Percentiles rank a stretch among this genome's conserved stretches.
Conservation (phyloP, 2,888 invertebrate species). For the Tupiocoris notatus region DNA sequence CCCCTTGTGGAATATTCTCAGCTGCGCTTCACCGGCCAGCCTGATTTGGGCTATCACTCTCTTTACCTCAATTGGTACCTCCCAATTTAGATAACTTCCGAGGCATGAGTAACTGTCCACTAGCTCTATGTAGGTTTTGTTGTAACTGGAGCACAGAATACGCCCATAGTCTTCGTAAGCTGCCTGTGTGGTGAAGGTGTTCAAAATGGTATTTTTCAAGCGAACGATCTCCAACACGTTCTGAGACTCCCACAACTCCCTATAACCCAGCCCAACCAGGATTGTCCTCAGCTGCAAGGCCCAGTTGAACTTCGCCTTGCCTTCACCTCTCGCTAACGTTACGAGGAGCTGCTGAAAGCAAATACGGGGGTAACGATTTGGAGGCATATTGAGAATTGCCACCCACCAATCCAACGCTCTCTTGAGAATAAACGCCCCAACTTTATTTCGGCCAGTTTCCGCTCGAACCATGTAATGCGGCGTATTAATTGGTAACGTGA, state of each 20-base stretch:
- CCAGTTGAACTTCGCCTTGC: background rate
- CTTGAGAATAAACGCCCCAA: background rate
- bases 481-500: background rate
- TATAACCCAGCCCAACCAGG: background rate
- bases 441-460: background rate
- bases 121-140: background rate
- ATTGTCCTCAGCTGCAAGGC: background rate
- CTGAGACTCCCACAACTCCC: background rate
- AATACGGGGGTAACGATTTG: background rate
- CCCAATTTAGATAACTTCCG: constrained; percentile 6
- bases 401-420: background rate
- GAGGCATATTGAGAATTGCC: background rate
- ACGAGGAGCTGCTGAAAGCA: background rate
- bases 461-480: background rate
- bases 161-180: constrained; percentile 13
- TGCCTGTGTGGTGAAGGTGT: constrained; percentile 1
- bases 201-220: background rate
- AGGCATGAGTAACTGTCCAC: background rate
- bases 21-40: background rate
- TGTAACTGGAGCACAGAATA: constrained; percentile 7
- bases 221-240: background rate
- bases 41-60: background rate
- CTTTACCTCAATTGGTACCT: constrained; percentile 3
- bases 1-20: background rate
- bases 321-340: background rate